These are phyloP conservation scores for Charina bottae DNA, from an alignment of 2,113 vertebrate genomes.

Conservation along the genomic window DNA sequence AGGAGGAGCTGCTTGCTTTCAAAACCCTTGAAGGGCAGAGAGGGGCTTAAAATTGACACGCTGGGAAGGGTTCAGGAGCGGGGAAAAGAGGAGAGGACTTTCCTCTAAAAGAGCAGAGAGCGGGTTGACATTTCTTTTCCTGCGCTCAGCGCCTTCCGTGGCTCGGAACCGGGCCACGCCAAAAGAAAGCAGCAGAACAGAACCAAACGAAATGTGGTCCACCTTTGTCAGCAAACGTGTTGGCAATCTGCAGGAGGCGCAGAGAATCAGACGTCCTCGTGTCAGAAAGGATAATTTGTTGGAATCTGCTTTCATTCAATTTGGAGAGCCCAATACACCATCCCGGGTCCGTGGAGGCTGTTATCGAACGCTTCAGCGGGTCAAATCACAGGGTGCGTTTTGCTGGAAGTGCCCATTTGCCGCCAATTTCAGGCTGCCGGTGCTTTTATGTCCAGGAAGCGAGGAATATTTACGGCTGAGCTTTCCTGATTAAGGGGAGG, in stretches of 20 bases:
- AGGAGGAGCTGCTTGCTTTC: neutral
- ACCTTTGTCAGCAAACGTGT: neutral
- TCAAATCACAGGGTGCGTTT: constrained; percentile 19
- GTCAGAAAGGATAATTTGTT: neutral
- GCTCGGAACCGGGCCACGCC: too few relatives aligned
- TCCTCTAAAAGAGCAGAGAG: neutral
- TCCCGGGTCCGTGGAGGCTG: neutral
- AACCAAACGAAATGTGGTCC: neutral
- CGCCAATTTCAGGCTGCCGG: constrained; percentile 3
- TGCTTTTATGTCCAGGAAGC: neutral
- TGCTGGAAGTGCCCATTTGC: constrained; percentile 26
- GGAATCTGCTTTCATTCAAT: constrained; percentile 17
- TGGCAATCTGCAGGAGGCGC: constrained; percentile 1
- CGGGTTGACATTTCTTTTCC: neutral
- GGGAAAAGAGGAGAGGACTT: neutral
- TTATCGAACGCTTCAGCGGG: neutral
- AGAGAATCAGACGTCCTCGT: neutral
- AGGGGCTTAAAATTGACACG: neutral
- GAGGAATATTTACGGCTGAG: neutral
- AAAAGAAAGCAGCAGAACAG: neutral
- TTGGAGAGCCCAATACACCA: constrained; percentile 1
- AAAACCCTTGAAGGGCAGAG: neutral
- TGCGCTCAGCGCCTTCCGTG: neutral
- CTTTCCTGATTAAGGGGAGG: neutral
- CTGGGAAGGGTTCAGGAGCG: neutral